Conservation (phyloP, 1,140 invertebrate genomes). For the Caerostris extrusa region DNA sequence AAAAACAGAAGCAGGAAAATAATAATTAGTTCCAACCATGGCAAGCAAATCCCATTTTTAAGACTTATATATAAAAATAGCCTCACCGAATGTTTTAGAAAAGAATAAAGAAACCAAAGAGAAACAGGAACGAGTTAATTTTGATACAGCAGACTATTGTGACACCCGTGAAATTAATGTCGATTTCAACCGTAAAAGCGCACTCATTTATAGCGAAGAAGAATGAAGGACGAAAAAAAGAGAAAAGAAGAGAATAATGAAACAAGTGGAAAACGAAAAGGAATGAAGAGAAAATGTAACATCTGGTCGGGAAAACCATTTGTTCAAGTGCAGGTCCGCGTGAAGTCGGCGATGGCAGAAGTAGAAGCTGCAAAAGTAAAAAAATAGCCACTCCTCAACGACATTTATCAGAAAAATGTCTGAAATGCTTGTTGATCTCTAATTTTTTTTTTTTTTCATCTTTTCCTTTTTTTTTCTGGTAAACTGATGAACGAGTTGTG, state of each 20-base stretch:
- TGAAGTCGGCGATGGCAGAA: background rate
- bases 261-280: background rate
- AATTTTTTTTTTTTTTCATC: background rate
- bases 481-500: background rate
- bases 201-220: background rate
- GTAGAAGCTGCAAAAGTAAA: background rate
- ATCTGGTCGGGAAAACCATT: constrained; percentile 37
- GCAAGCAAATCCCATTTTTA: too few relatives aligned
- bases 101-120: background rate
- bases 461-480: background rate
- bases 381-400: too few relatives aligned
- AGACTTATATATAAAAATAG: too few relatives aligned
- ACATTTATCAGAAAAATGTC: constrained; percentile 24
- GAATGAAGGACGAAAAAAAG: background rate
- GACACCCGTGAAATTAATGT: background rate
- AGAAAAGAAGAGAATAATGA: background rate
- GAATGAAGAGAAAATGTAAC: constrained; percentile 46
- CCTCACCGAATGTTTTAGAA: background rate
- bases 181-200: background rate
- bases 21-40: too few relatives aligned
- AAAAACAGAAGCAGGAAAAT: too few relatives aligned
- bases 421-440: background rate
- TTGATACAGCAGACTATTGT: background rate
- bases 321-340: constrained; percentile 2
- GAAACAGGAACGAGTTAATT: background rate